Percentiles rank a stretch among this genome's conserved stretches.
Conservation (phyloP, 35 echinoderm and acorn worm genomes). For the Diadema setosum region DNA sequence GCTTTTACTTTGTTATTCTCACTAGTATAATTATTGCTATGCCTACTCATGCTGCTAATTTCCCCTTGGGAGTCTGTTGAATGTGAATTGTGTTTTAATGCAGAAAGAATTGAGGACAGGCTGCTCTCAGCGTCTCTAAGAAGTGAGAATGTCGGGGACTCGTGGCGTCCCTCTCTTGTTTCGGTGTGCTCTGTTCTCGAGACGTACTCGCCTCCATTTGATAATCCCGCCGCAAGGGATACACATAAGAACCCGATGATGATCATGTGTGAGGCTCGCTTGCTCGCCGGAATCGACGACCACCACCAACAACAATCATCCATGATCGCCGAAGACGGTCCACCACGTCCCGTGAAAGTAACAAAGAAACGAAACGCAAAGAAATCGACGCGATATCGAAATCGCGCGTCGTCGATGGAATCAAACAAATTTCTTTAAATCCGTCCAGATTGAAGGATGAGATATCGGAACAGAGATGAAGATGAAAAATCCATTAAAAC, state of each 20-base stretch:
- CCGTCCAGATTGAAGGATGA: too few species aligned
- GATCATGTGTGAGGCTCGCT: neutral
- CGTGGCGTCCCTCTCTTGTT: neutral
- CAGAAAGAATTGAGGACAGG: too few species aligned
- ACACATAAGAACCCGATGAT: conserved; percentile 14
- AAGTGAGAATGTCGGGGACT: neutral
- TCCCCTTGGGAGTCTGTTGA: neutral
- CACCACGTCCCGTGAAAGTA: too few species aligned
- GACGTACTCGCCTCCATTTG: neutral
- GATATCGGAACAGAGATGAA: too few species aligned
- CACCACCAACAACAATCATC: conserved; percentile 15
- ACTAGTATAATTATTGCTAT: neutral
- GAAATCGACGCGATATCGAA: too few species aligned
- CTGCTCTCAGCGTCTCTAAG: conserved; percentile 12
- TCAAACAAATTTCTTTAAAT: too few species aligned
- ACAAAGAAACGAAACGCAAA: too few species aligned
- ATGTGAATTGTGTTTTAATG: neutral
- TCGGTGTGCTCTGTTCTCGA: conserved; percentile 3
- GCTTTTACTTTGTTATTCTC: neutral
- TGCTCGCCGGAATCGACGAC: conserved; percentile 15
- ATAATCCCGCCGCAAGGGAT: neutral
- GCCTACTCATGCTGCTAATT: neutral
- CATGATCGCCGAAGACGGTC: neutral
- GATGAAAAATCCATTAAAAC: too few species aligned
- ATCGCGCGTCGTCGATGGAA: too few species aligned